Conservation (phyloP, 2,888 invertebrate species). For the Phortica okadai region DNA sequence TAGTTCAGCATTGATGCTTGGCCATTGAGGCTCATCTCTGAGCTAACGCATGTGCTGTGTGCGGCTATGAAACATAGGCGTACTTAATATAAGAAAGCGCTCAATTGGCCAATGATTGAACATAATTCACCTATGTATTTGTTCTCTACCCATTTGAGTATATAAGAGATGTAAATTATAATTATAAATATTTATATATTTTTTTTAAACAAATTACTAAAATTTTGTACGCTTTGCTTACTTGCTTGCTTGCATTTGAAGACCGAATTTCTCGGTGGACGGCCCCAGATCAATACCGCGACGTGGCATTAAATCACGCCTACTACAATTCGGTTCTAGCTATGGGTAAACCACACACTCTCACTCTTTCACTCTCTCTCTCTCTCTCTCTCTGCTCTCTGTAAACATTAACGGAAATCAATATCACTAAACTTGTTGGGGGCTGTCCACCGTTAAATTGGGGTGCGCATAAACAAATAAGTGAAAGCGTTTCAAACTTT, state of each 20-base stretch:
- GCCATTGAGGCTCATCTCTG: no score
- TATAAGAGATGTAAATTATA: not conserved
- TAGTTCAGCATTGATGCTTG: no score
- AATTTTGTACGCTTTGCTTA: constrained; percentile 19
- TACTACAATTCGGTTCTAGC: constrained; percentile 92
- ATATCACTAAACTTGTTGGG: constrained; percentile 72
- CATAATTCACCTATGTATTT: no score
- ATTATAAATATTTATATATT: not conserved
- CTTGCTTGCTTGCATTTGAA: constrained; percentile 50
- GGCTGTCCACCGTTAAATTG: constrained; percentile 73
- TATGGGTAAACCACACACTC: constrained; percentile 85
- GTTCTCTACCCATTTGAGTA: no score
- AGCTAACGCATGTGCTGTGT: no score
- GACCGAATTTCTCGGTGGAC: constrained; percentile 82
- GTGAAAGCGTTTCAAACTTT: constrained; percentile 7
- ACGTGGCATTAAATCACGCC: constrained; percentile 92
- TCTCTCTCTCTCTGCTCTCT: constrained; percentile 8
- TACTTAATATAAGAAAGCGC: no score
- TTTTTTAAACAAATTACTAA: not conserved
- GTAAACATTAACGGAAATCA: constrained; percentile 50
- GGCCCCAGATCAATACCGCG: constrained; percentile 92
- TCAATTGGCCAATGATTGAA: no score
- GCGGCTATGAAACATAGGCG: no score
- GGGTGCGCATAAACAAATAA: constrained; percentile 14
- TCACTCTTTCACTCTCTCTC: constrained; percentile 44